Base-by-base conservation (phyloP, 1,140 invertebrate genomes). In the Sesamia nonagrioides region DNA sequence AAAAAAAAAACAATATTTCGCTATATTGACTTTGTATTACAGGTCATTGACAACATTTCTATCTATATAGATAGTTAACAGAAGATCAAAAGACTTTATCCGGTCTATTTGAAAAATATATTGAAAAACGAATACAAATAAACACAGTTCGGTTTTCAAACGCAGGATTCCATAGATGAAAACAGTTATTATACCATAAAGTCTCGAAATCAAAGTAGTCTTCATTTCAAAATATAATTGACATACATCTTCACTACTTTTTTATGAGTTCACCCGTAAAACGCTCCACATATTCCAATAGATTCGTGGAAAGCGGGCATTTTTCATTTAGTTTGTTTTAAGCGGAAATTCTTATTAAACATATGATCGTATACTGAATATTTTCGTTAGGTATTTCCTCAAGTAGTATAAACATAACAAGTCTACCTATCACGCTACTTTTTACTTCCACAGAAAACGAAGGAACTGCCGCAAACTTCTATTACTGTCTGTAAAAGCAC, bases 321-420 rank as follows among this genome's bases (percentile, higher is more conserved):
- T 74, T 74, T 61, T 61, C 69, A 61, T 42, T 35, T 37, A 18
- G 42, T 48, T 63, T 74, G 54, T 75, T 75, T 50, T 13, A 61
- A 45, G 8, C 48, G 50, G 75, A 68, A 77, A 56, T 77, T 77
- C 63, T 54, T 42, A 68, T 63, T 15, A 69, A 52, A 40, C 21
- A 48, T 21, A 40, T 60, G 72, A 61, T 27, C 56, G 21, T 61
- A 17, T 21, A 1, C 21, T 61, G 58, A 75, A 48, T 74, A 45
- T 61, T 56, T 60, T 60, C 52, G 21, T 21, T 7, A 2, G 52
- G 18, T 54, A 54, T 54, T 54, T 54, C 18, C 1, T 8, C 52
- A 18, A 8, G n/a, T 52, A 17, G 50, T 54, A 54, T 21, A 54
- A 52, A 52, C 17, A 52, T 27, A 45, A 11, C 42, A 45, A 13